These are phyloP conservation scores for Lithodes maja DNA, from an alignment of 2,888 invertebrate species.

Conservation along the genomic window DNA sequence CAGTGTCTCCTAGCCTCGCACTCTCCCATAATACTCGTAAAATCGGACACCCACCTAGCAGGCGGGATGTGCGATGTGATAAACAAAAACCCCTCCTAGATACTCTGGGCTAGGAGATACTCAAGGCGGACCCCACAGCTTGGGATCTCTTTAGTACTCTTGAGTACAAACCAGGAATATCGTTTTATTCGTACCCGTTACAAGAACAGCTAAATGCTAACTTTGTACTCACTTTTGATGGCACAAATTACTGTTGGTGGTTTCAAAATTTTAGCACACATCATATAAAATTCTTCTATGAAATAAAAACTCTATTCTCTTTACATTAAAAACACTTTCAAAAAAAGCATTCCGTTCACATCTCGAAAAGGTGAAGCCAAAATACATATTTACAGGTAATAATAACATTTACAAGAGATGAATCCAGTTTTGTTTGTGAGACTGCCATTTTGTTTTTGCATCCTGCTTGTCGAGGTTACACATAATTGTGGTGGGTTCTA, in stretches of 20 bases:
- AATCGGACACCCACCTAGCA: constrained; percentile 22
- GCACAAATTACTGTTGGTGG: constrained; percentile 66
- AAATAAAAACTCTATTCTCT: constrained; percentile 67
- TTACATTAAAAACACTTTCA: constrained; percentile 65
- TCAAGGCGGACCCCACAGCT: constrained; percentile 47
- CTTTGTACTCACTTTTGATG: constrained; percentile 68
- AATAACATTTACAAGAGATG: constrained; percentile 66
- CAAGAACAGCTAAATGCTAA: constrained; percentile 68
- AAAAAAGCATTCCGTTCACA: constrained; percentile 65
- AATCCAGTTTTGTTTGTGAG: constrained; percentile 59
- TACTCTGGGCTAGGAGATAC: constrained; percentile 41
- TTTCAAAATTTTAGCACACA: constrained; percentile 65
- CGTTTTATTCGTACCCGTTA: constrained; percentile 66
- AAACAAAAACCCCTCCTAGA: constrained; percentile 30
- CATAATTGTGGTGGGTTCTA: constrained; percentile 57
- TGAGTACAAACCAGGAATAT: constrained; percentile 67
- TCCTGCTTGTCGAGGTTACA: constrained; percentile 56
- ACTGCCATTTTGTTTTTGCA: constrained; percentile 60
- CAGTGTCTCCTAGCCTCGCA: constrained; percentile 36
- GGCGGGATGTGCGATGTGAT: neutral
- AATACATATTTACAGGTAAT: constrained; percentile 66
- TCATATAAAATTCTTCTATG: constrained; percentile 67
- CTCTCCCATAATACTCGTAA: constrained; percentile 37
- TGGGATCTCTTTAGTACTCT: constrained; percentile 61
- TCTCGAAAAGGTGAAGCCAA: constrained; percentile 66